Base-by-base conservation (phyloP, 2,797 vertebrate genomes). In the Orestias chungarensis region DNA sequence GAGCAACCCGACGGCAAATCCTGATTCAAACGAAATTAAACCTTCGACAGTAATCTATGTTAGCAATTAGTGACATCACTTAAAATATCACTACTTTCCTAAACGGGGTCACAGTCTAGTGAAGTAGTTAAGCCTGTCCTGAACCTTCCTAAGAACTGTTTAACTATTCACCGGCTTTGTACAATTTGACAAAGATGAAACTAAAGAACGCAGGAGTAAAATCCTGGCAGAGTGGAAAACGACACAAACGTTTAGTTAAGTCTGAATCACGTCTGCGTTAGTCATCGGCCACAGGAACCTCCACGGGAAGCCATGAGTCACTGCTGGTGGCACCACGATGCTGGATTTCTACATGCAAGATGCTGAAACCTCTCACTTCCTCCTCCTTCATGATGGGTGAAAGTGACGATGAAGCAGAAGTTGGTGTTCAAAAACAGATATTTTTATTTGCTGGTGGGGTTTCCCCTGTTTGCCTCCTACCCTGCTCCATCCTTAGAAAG, bases 261-360 rank as follows among this genome's bases (percentile, higher is more conserved):
- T 52, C 27, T 25, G 50, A 52, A 15, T 27, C 50, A 52, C 12
- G 9, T 38, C 38, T 38, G 38, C 38, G 27, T 52, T 52, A 52
- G 50, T 52, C 50, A 52, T 10, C 25, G 50, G 25, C 27, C 50
- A 12, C n/a, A 27, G 50, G 50, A 80, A 12, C 31, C 59, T n/a
- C 70, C 27, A 57, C 4, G 74, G 85, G 71, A 89, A 71, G 42
- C 66, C 20, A n/a, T 89, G 81, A 83, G 74, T 92, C 87, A 89
- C 29, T n/a, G n/a, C n/a, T n/a, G n/a, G n/a, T n/a, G n/a, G n/a
- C n/a, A n/a, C n/a, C n/a, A n/a, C n/a, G n/a, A n/a, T n/a, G n/a
- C n/a, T n/a, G n/a, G n/a, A 29, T 18, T 35, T n/a, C n/a, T 8
- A 31, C 38, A 29, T 44, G 11, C 65, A 49, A 66, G 35, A 49